Conservation (phyloP, 2,113 vertebrate genomes). For the Mormyrus lacerda region DNA sequence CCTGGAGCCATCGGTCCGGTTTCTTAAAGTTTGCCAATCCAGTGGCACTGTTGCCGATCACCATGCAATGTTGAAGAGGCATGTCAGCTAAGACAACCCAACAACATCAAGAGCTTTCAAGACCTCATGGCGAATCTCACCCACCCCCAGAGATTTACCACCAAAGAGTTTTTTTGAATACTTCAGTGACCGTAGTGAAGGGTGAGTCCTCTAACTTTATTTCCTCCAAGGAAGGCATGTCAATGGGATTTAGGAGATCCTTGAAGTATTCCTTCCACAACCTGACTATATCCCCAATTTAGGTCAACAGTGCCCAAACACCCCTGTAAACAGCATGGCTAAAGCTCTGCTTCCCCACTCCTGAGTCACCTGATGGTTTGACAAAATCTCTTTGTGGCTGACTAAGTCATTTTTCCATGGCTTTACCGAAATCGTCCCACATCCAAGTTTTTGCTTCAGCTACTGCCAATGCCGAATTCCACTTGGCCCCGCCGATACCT, state of each 20-base stretch:
- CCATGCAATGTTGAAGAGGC: background rate
- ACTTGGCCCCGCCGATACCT: background rate
- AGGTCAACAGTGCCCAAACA: background rate
- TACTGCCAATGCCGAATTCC: background rate
- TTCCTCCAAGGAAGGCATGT: background rate
- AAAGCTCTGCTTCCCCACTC: background rate
- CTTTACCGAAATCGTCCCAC: background rate
- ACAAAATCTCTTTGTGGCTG: background rate
- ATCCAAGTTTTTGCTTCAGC: no score
- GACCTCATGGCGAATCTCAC: background rate
- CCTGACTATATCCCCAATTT: background rate
- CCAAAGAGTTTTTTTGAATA: background rate
- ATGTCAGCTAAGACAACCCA: background rate
- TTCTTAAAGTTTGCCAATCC: background rate
- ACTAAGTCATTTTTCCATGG: background rate
- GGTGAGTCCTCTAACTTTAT: background rate
- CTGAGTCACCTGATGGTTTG: background rate
- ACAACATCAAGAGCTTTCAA: background rate
- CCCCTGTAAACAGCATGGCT: background rate
- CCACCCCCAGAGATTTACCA: background rate
- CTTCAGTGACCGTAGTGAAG: background rate
- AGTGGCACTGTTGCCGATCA: background rate
- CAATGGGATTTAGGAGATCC: background rate
- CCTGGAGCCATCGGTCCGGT: no score
- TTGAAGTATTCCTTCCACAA: background rate